A percentile compares a stretch with the other conserved stretches of the same genome.
Conservation (phyloP, 2,797 vertebrate genomes). For the Gadopsis marmoratus region DNA sequence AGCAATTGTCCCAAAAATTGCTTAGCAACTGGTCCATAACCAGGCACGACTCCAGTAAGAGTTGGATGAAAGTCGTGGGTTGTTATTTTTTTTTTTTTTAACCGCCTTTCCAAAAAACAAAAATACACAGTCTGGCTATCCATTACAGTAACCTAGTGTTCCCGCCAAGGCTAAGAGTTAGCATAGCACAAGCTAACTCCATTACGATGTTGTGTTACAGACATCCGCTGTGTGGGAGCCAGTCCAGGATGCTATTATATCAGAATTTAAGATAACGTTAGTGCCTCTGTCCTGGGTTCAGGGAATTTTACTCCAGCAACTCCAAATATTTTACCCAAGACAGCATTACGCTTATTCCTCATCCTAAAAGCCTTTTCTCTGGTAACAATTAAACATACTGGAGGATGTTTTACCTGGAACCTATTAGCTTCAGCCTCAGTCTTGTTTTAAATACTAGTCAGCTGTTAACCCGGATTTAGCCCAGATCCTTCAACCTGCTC, state of each 20-base stretch:
- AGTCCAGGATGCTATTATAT: neutral
- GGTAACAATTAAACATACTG: neutral
- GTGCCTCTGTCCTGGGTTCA: neutral
- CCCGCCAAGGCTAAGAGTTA: neutral
- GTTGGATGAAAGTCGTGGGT: no score
- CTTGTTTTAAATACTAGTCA: neutral
- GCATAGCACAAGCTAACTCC: neutral
- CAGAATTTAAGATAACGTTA: neutral
- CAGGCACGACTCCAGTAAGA: neutral
- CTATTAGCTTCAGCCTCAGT: neutral
- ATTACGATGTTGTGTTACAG: neutral
- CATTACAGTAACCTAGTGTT: neutral
- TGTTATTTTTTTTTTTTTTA: neutral
- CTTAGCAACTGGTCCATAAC: no score
- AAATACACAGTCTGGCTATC: neutral
- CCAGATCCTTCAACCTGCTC: neutral
- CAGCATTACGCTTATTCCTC: neutral
- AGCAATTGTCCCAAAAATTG: neutral
- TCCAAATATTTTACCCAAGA: neutral
- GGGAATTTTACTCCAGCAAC: no score
- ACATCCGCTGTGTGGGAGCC: neutral
- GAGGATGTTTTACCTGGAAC: neutral
- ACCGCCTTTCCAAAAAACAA: neutral
- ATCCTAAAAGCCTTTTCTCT: neutral
- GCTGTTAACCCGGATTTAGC: neutral